Conservation (phyloP, 2,113 vertebrate genomes). For the Myrmecobius fasciatus region DNA sequence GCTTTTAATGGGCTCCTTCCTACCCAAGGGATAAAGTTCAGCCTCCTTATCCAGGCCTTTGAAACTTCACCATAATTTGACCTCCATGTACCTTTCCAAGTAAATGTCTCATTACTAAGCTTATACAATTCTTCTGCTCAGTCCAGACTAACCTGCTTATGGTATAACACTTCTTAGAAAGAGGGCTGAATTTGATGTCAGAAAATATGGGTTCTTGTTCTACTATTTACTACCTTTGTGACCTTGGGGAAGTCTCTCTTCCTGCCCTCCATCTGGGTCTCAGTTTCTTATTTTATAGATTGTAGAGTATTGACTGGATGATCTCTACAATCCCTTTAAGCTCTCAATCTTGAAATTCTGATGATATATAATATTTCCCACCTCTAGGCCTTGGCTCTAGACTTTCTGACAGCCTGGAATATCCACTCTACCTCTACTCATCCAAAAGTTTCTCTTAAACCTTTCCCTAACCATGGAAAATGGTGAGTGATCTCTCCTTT, state of each 20-base stretch:
- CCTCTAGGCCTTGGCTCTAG: not conserved
- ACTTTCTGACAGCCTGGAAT: not conserved
- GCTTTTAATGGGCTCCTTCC: not conserved
- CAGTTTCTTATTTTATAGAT: not conserved
- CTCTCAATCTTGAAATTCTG: not conserved
- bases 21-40: not conserved
- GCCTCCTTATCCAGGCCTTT: not conserved
- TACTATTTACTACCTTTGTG: not conserved
- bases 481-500: not conserved
- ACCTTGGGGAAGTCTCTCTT: not conserved
- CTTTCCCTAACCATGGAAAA: not conserved
- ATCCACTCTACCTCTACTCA: not conserved
- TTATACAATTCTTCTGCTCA: not conserved
- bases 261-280: not conserved
- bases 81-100: not conserved
- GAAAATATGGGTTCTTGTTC: not conserved
- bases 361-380: not conserved
- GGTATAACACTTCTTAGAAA: not conserved
- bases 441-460: not conserved
- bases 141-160: not conserved
- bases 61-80: not conserved
- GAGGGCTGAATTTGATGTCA: not conserved
- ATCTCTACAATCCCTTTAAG: not conserved
- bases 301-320: not conserved
- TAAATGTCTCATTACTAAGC: not conserved